Conservation (phyloP, 2,888 invertebrate species). For the Orgyia antiqua region DNA sequence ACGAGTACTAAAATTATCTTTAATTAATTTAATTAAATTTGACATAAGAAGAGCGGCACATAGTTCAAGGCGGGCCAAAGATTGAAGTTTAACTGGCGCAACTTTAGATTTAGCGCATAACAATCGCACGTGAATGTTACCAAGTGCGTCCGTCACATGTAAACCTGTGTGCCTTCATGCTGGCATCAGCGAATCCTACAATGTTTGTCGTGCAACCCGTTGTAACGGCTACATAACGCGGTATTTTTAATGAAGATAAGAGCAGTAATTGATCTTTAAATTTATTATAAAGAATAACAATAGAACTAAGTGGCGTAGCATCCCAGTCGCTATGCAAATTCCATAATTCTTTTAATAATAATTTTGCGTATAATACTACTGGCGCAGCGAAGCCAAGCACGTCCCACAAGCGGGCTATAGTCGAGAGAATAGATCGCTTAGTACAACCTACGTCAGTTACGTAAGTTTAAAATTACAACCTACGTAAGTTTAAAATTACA, state of each 20-base stretch:
- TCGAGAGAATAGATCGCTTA: background rate
- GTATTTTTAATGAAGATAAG: background rate
- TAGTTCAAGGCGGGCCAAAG: conserved; percentile 4
- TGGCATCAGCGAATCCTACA: conserved; percentile 3
- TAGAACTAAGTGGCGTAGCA: background rate
- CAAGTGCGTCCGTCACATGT: background rate
- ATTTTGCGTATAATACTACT: background rate
- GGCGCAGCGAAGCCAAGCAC: background rate
- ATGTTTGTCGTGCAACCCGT: background rate
- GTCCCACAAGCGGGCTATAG: background rate
- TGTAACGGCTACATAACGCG: conserved; percentile 1
- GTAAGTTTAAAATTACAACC: too few relatives aligned
- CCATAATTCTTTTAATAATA: background rate
- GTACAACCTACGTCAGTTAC: background rate
- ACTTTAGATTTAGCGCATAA: conserved; percentile 6
- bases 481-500: too few relatives aligned
- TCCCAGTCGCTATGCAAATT: background rate
- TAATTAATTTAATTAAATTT: background rate
- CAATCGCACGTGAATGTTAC: background rate
- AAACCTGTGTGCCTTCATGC: conserved; percentile 3
- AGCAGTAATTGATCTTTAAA: conserved; percentile 1
- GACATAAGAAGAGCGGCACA: conserved; percentile 4
- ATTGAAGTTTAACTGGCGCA: conserved; percentile 2
- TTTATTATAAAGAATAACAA: background rate
- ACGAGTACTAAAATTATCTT: background rate